Evolutionary conservation across 2,797 vertebrate species (phyloP), one percentile per base, ranked within the genome.

Genomic region (Dallia pectoralis): DNA sequence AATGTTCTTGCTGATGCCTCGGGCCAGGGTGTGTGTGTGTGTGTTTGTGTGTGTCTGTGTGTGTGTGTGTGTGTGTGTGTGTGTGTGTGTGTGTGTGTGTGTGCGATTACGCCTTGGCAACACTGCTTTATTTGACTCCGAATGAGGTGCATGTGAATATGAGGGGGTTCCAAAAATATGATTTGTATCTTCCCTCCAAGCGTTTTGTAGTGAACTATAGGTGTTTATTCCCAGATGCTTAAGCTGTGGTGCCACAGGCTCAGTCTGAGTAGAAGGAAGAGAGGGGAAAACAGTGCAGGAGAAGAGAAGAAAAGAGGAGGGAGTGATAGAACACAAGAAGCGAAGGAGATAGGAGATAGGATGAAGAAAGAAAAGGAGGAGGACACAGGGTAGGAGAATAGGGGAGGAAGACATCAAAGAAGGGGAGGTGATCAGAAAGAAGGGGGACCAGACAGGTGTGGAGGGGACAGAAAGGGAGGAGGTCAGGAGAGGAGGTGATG

Each of bases 271-370:
- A 74, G 36, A 40, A 40, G 9, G 78, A 40, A 63, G 67, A 77
- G 75, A 12, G 47, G 9, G 27, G 18, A 14, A n/a, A 27, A 14
- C 12, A 27, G 61, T 16, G 61, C 33, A n/a, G 78, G 48, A 62
- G 70, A 77, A 73, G 77, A 81, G 81, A 81, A 14, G 33, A 25
- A 14, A 14, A 27, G 61, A 62, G 61, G 18, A 29, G 30, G 25
- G 27, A 62, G 62, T 2, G 4, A 40, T 40, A 40, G 36, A 40
- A 40, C 36, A 40, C 1, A 2, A 40, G 36, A 40, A n/a, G n/a
- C n/a, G 36, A 40, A 40, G 36, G 36, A 7, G 36, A 40, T 40
- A 40, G 36, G 36, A 40, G 9, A 40, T 40, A 2, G 36, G 36
- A 6, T 40, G 36, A 40, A 40, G 36, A 9, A 40, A 9, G 9